Evolutionary conservation across 2,113 vertebrate species (phyloP), one percentile per base, ranked within the genome.

Genomic region (Atractosteus spatula): DNA sequence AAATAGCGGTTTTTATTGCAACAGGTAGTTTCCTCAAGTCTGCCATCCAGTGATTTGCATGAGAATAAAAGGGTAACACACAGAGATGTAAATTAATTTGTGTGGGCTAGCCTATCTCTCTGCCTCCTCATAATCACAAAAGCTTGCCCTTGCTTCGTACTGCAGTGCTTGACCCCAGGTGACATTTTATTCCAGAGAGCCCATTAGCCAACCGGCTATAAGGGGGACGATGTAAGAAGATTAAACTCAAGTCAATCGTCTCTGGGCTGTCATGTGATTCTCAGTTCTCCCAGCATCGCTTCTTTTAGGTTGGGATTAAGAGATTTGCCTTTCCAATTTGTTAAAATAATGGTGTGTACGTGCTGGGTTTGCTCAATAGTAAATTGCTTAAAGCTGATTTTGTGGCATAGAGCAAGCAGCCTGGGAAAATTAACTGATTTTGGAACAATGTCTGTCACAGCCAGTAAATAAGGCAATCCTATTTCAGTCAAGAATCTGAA

Each of bases 301-400:
- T 77, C 78, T 85, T 76, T 81, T 80, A 71, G 85, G 82, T 79
- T 68, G 43, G 78, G 86, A 89, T 86, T 85, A 87, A 90, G 72
- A 83, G 87, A 89, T 91, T 92, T 88, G 78, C 81, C 75, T 14
- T 86, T 85, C 85, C 84, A 90, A 85, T 87, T 90, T 85, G 78
- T 87, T 87, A 78, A 82, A 87, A 88, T 90, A 88, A 88, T 85
- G 81, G 74, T 84, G 75, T 73, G 82, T 83, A 73, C 74, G 85
- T 74, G 68, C 79, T 75, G 79, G 81, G 85, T 71, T 72, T 72
- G 73, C 79, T 76, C 80, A 72, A 75, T 81, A 84, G 87, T 85
- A 78, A 86, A 88, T 87, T 85, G 84, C 78, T 80, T 82, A 47
- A 89, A 89, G 83, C 84, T 87, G 84, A 79, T 88, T 86, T 89